These are phyloP conservation scores for Rhea americana DNA, from an alignment of 2,113 vertebrate species.

Conservation along the genomic window DNA sequence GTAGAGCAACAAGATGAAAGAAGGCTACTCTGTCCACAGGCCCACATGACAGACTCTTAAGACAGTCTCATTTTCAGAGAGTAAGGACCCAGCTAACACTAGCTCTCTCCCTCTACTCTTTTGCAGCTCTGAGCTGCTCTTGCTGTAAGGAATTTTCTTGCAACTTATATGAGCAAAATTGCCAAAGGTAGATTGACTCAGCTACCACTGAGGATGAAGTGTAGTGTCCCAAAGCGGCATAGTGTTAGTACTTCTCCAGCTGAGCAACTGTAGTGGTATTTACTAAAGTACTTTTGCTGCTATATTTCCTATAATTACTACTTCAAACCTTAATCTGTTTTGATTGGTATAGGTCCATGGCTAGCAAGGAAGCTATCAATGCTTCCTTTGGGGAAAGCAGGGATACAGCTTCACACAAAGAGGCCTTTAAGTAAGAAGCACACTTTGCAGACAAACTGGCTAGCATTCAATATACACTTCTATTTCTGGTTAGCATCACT, in stretches of 20 bases:
- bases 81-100: not conserved
- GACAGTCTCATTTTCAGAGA: not conserved
- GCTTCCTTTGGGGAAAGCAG: not conserved
- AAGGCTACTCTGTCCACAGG: not conserved
- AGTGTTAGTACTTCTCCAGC: not conserved
- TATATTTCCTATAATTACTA: conserved; percentile 5
- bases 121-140: not conserved
- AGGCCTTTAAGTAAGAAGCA: not conserved
- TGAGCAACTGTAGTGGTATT: not conserved
- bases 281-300: conserved; percentile 29
- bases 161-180: not conserved
- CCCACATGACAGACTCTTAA: not conserved
- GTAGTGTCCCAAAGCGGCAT: not conserved
- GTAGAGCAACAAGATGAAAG: not conserved
- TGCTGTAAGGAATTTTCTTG: not conserved
- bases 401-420: not conserved
- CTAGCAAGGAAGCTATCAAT: conserved; percentile 35
- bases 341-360: conserved; percentile 20
- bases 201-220: not conserved
- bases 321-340: conserved; percentile 23
- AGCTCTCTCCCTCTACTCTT: not conserved
- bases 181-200: not conserved
- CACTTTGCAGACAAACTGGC: not conserved
- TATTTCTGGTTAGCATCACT: not conserved
- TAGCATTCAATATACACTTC: not conserved